A percentile compares a stretch with the other conserved stretches of the same genome.
These are phyloP conservation scores for Zootermopsis nevadensis DNA, from an alignment of 2,888 invertebrate species.

Conservation along the genomic window DNA sequence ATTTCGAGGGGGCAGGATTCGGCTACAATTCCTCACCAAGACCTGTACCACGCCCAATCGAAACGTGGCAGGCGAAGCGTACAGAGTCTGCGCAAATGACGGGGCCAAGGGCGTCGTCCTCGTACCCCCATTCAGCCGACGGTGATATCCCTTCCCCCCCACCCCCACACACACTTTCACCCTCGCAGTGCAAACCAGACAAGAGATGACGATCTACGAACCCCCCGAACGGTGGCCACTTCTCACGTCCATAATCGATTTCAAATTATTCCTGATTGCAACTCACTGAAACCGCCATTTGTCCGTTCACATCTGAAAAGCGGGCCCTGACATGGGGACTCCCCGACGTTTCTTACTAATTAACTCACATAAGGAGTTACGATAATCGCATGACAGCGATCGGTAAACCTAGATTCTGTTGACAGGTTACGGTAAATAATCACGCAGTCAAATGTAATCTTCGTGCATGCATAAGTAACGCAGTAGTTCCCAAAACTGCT, in stretches of 20 bases:
- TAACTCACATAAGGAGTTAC: no score
- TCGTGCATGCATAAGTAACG: no score
- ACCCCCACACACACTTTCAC: background rate
- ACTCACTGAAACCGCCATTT: no score
- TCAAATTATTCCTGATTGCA: background rate
- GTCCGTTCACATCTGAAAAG: no score
- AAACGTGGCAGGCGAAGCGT: constrained; percentile 21
- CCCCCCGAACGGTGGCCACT: background rate
- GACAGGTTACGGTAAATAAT: no score
- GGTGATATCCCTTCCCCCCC: background rate
- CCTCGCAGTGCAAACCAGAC: background rate
- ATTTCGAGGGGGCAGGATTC: background rate
- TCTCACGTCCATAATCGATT: background rate
- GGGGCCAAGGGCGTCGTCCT: constrained; percentile 27
- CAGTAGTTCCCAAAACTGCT: no score
- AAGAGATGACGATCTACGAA: background rate
- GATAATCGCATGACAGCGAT: no score
- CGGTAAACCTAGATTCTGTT: no score
- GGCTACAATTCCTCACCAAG: background rate
- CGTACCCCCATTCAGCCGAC: background rate
- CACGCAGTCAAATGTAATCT: no score
- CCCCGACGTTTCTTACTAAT: no score
- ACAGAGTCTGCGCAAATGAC: background rate
- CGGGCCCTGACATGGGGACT: no score
- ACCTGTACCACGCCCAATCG: constrained; percentile 7